Percentiles rank a stretch among this genome's conserved stretches.
phyloP scores from a whole-genome alignment of 2,113 vertebrate genomes.

The Xerus inauris region DNA sequence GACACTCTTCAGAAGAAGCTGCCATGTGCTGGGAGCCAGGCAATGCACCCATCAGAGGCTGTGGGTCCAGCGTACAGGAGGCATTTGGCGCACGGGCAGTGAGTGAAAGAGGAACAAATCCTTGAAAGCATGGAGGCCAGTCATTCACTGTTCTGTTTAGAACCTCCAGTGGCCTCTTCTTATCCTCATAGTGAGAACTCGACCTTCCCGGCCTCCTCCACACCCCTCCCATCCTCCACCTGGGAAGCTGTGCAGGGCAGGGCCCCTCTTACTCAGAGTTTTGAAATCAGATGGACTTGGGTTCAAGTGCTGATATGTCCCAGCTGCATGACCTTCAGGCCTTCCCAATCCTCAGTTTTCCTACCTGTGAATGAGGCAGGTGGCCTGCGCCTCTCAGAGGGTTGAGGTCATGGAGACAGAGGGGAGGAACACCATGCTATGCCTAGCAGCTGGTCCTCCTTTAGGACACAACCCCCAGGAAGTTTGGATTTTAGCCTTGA shows the following conservation, averaged over 20 bases:
- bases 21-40: not conserved
- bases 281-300: not conserved
- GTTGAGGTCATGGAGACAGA: not conserved
- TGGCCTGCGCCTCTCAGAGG: not conserved
- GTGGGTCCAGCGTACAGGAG: not conserved
- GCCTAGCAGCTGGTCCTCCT: not conserved
- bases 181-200: not conserved
- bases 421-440: too few species aligned
- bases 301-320: not conserved
- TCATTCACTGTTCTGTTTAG: not conserved
- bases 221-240: accelerated
- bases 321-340: not conserved
- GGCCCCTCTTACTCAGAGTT: not conserved
- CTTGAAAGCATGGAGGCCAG: not conserved
- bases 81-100: accelerated
- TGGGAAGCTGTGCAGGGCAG: not conserved
- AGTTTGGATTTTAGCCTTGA: not conserved
- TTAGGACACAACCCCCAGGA: not conserved
- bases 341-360: not conserved
- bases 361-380: not conserved
- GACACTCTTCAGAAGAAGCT: not conserved
- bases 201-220: too few species aligned
- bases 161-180: not conserved
- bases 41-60: accelerated
- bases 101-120: not conserved